Conservation (phyloP, 2,888 invertebrate species). For the Cheilosia urbana region DNA sequence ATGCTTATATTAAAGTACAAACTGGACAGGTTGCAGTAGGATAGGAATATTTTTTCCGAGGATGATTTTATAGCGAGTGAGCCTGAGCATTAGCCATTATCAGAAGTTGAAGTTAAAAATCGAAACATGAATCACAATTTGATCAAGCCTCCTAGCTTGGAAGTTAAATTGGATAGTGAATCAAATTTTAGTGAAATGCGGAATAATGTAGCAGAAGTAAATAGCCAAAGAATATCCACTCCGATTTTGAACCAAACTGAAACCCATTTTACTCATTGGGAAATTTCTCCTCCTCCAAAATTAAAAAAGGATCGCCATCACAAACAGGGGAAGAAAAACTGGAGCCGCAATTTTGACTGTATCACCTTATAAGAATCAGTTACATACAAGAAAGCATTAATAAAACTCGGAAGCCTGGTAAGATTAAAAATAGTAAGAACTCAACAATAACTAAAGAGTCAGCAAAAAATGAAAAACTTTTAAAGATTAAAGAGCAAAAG, state of each 20-base stretch:
- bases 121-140: not conserved
- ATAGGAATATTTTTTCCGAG: not conserved
- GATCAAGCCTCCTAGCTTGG: not conserved
- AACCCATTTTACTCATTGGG: not conserved
- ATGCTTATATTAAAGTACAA: not conserved
- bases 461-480: too few species aligned
- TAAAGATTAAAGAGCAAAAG: not conserved
- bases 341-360: not conserved
- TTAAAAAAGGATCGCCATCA: not conserved
- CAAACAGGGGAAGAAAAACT: constrained; percentile 6
- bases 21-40: not conserved
- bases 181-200: not conserved
- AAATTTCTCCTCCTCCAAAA: not conserved
- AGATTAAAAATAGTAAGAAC: too few species aligned
- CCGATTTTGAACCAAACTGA: not conserved
- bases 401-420: not conserved
- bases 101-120: not conserved
- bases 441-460: too few species aligned
- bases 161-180: not conserved
- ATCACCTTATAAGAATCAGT: not conserved
- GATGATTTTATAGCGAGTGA: not conserved
- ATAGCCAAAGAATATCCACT: not conserved
- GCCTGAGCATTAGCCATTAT: not conserved
- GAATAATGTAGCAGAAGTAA: not conserved
- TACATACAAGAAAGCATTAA: not conserved